Conservation (phyloP, 2,797 vertebrate genomes). For the Amblyraja radiata region DNA sequence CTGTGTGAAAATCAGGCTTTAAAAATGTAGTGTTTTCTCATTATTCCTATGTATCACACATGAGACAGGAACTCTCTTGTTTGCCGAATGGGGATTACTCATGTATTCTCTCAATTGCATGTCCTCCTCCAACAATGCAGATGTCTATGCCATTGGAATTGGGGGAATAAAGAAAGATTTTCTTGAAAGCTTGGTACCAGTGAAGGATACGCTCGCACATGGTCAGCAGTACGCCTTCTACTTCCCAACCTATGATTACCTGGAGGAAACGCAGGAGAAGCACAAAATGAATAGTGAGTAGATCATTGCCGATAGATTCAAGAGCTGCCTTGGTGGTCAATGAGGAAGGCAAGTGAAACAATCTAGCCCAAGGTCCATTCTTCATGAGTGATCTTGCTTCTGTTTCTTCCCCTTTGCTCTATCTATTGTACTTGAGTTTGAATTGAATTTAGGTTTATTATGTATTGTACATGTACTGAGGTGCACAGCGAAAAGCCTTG, state of each 20-base stretch:
- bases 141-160: constrained; percentile 24
- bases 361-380: not conserved
- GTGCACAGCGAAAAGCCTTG: too few relatives aligned
- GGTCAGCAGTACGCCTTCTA: not conserved
- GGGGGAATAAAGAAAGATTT: not conserved
- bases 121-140: not conserved
- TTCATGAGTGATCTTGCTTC: not conserved
- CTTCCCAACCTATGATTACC: constrained; percentile 15
- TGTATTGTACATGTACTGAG: too few relatives aligned
- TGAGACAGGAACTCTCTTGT: not conserved
- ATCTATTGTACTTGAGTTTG: too few relatives aligned
- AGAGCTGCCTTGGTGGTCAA: not conserved
- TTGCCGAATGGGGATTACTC: too few relatives aligned
- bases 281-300: not conserved
- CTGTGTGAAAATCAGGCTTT: not conserved
- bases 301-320: not conserved
- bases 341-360: not conserved
- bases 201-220: not conserved
- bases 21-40: not conserved
- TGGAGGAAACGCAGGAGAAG: not conserved
- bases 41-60: not conserved
- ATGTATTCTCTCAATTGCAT: not conserved
- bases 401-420: too few relatives aligned
- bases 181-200: not conserved
- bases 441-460: too few relatives aligned